Evolutionary conservation across 2,888 invertebrate genomes (phyloP).

Genomic region (Drosophila histrio): DNA sequence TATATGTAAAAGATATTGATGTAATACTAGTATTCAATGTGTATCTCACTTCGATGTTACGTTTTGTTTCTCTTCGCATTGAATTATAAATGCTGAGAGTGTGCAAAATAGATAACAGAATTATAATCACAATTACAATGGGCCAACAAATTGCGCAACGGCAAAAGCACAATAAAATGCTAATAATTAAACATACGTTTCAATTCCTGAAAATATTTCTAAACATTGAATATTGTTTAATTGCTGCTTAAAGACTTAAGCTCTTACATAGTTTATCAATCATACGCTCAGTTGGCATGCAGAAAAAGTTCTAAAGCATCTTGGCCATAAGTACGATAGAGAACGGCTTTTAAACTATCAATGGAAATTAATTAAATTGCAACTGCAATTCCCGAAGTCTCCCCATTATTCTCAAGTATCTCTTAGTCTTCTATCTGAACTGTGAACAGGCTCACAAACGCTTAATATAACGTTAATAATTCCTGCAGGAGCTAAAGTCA

Average conservation of each 20-base stretch:
- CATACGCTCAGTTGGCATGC: slow-evolving; percentile 29
- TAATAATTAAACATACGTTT: not conserved
- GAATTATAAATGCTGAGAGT: not conserved
- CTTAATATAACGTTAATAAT: slow-evolving; percentile 39
- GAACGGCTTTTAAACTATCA: not conserved
- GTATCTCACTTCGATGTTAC: not conserved
- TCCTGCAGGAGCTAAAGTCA: slow-evolving; percentile 7
- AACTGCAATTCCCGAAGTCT: not conserved
- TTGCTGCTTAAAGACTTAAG: not conserved
- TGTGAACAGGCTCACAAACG: not conserved
- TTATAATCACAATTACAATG: slow-evolving; percentile 3
- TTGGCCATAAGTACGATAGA: not conserved
- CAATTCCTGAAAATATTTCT: not conserved
- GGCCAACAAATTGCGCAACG: not conserved
- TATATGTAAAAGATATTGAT: not conserved
- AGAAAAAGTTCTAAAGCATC: not conserved
- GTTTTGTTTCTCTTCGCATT: not conserved
- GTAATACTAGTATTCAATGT: not conserved
- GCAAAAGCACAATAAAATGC: not conserved
- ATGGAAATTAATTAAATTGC: slow-evolving; percentile 36
- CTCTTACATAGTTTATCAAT: slow-evolving; percentile 21
- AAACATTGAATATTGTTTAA: slow-evolving; percentile 5
- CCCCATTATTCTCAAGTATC: not conserved
- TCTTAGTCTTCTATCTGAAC: not conserved
- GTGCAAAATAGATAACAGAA: slow-evolving; percentile 12